phyloP scores from a whole-genome alignment of 2,113 vertebrate species.

The Tympanuchus pallidicinctus region DNA sequence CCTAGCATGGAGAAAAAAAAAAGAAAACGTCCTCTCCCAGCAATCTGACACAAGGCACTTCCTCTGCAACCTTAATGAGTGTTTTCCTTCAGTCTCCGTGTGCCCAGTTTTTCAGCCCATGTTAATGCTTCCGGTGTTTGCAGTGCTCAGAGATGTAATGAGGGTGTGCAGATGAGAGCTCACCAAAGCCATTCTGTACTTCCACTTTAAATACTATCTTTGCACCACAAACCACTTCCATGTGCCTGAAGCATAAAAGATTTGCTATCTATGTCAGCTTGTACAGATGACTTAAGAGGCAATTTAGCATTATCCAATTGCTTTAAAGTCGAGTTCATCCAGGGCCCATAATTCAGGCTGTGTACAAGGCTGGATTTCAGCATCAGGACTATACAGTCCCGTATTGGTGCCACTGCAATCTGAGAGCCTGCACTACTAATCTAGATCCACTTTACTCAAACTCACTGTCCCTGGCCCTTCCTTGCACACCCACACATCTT shows the following conservation, averaged over 20 bases:
- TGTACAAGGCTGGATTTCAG: not conserved
- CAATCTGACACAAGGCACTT: not conserved
- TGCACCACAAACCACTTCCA: conserved; percentile 69
- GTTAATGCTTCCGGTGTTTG: conserved; percentile 15
- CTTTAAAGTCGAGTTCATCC: conserved; percentile 42
- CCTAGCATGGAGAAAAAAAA: not conserved
- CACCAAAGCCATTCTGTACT: conserved; percentile 34
- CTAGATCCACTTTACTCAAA: not conserved
- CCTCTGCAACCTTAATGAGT: not conserved
- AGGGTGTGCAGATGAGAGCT: conserved; percentile 29
- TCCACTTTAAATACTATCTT: conserved; percentile 39
- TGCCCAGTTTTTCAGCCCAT: conserved; percentile 2
- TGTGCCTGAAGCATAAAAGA: conserved; percentile 51
- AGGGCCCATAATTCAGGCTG: conserved; percentile 16
- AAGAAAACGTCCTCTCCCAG: not conserved
- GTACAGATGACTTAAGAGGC: conserved; percentile 33
- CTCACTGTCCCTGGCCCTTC: not conserved
- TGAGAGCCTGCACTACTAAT: not conserved
- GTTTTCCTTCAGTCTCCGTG: conserved; percentile 16
- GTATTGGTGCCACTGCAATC: not conserved
- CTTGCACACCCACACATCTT: not conserved
- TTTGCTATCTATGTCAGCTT: conserved; percentile 57
- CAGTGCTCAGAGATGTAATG: conserved; percentile 47
- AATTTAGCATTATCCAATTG: conserved; percentile 33
- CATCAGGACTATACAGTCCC: not conserved